Conservation (phyloP, 2,797 vertebrate species). For the Enteromius thamalakanensis region DNA sequence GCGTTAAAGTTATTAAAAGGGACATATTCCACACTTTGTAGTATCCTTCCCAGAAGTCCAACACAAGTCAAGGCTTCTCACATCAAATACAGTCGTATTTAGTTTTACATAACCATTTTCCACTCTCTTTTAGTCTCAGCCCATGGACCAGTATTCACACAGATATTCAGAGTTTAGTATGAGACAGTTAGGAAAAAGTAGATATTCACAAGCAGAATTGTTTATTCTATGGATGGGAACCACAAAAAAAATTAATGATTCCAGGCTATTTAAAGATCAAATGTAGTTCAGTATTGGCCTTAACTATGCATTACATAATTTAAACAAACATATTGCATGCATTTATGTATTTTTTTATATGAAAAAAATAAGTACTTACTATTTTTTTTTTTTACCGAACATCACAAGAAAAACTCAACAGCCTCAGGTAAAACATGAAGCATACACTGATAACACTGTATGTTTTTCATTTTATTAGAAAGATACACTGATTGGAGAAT, state of each 20-base stretch:
- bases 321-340: not conserved
- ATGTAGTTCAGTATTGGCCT: not conserved
- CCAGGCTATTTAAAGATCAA: not conserved
- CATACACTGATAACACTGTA: not conserved
- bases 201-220: not conserved
- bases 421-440: not conserved
- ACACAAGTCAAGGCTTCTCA: slow-evolving; percentile 7
- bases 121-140: slow-evolving; percentile 11
- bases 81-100: not conserved
- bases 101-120: not conserved
- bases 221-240: not conserved
- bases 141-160: not conserved
- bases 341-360: not conserved
- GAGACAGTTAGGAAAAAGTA: not conserved
- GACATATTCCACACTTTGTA: slow-evolving; percentile 8
- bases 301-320: not conserved
- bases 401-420: not conserved
- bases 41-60: slow-evolving; percentile 13
- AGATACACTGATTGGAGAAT: not conserved
- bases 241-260: not conserved
- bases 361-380: not conserved
- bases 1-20: not conserved
- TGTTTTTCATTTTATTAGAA: not conserved
- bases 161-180: slow-evolving; percentile 5
- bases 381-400: not conserved